Conservation (phyloP, 2,888 invertebrate species). For the Dendrolimus houi region DNA sequence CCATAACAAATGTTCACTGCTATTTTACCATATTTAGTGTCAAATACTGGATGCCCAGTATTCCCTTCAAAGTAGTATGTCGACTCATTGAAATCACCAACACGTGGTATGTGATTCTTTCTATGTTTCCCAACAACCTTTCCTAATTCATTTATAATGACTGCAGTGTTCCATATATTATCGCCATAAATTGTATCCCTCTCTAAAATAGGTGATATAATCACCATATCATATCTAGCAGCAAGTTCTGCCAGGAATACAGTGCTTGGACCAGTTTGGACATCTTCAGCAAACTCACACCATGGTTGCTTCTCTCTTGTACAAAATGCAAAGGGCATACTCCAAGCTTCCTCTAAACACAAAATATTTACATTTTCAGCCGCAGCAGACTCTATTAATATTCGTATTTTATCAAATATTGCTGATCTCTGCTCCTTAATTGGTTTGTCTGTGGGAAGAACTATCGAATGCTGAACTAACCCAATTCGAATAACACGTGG, state of each 20-base stretch:
- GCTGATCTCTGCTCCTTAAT: constrained; percentile 86
- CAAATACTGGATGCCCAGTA: constrained; percentile 96
- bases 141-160: constrained; percentile 92
- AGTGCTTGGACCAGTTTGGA: constrained; percentile 89
- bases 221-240: constrained; percentile 91
- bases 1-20: constrained; percentile 99
- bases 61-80: constrained; percentile 98
- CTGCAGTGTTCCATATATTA: constrained; percentile 96
- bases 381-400: constrained; percentile 87
- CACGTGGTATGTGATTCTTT: constrained; percentile 98
- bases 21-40: constrained; percentile 90
- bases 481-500: constrained; percentile 88
- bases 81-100: constrained; percentile 99
- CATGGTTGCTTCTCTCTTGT: constrained; percentile 97
- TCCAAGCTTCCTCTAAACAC: constrained; percentile 98
- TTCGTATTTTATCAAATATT: constrained; percentile 83
- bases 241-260: constrained; percentile 87
- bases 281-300: constrained; percentile 98
- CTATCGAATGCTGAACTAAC: constrained; percentile 91
- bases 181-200: constrained; percentile 92
- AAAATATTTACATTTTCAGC: constrained; percentile 89
- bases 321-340: constrained; percentile 99
- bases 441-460: constrained; percentile 83
- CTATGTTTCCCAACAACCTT: constrained; percentile 94
- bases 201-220: constrained; percentile 96